Evolutionary conservation across 2,113 vertebrate genomes (phyloP), one percentile per base, ranked within the genome.

Genomic region (Odontesthes bonariensis): DNA sequence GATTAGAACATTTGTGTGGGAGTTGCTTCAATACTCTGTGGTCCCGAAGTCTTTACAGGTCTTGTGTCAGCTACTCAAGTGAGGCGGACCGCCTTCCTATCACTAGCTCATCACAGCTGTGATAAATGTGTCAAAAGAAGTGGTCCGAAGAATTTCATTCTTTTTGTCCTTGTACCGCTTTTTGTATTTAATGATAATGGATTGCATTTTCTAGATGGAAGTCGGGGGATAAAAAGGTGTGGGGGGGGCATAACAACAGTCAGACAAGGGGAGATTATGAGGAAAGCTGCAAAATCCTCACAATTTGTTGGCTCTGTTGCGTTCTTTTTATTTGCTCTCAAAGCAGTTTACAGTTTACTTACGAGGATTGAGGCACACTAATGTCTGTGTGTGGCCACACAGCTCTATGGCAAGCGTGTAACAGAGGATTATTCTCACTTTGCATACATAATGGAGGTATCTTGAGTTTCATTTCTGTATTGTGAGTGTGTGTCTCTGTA

Each of bases 1-100:
- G 84, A 91, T 89, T 88, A 86, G 86, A 91, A 82, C 81, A 85
- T 73, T 74, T 78, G 79, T 38, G 73, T 75, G 84, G 86, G 86
- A 53, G 81, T 75, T 40, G 82, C 70, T 89, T 83, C 68, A 62
- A 82, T 58, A 55, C 49, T 70, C 75, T 72, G 42, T 20, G 58
- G 73, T 77, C 60, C n/a, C 73, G 8, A 32, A 87, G 75, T 76
- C 75, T 73, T 44, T 67, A 73, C 74, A 57, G 31, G 69, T 65
- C 70, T 75, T 67, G 79, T 78, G 70, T 73, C 56, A 61, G 66
- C 69, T 1, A 46, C 68, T 77, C 67, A 82, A 66, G 66, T 70
- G 84, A 81, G 61, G 69, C 56, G 16, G 53, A 32, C 47, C 54
- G 72, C 69, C 73, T 75, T 52, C 67, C 69, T 63, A 42, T 74